These are phyloP conservation scores for Hemistola chrysoprasaria DNA, from an alignment of 2,888 invertebrate genomes.

Conservation along the genomic window DNA sequence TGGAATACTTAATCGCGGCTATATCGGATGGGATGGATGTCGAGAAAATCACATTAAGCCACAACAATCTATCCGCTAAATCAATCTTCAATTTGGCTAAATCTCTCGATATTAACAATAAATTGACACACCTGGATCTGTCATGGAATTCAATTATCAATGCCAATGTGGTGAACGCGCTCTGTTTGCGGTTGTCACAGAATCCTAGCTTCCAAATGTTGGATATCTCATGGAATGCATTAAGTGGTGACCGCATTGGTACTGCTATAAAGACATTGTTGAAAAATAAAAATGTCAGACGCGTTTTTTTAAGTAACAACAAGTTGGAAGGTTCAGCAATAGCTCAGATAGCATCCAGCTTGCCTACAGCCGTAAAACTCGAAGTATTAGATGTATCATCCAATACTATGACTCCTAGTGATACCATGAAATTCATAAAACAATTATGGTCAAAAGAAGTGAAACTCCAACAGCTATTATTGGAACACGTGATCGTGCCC, in stretches of 20 bases:
- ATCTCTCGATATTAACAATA: slow-evolving; percentile 50
- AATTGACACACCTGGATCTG: slow-evolving; percentile 49
- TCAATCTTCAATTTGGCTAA: slow-evolving; percentile 40
- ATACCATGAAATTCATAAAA: slow-evolving; percentile 41
- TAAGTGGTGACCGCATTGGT: slow-evolving; percentile 41
- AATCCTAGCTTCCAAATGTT: slow-evolving; percentile 43
- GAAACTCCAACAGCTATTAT: slow-evolving; percentile 42
- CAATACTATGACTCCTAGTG: slow-evolving; percentile 49
- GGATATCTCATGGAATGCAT: slow-evolving; percentile 55
- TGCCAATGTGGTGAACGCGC: slow-evolving; percentile 32
- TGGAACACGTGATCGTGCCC: slow-evolving; percentile 52
- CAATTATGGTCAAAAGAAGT: slow-evolving; percentile 38
- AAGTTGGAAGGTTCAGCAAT: slow-evolving; percentile 43
- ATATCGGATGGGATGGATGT: slow-evolving; percentile 43
- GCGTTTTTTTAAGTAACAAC: slow-evolving; percentile 53
- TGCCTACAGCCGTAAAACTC: slow-evolving; percentile 44
- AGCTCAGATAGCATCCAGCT: slow-evolving; percentile 25
- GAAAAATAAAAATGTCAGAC: slow-evolving; percentile 36
- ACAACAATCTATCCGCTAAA: slow-evolving; percentile 49
- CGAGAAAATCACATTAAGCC: slow-evolving; percentile 44
- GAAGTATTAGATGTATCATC: slow-evolving; percentile 48
- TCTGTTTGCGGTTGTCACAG: slow-evolving; percentile 44
- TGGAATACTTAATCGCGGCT: slow-evolving; percentile 41
- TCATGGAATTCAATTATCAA: slow-evolving; percentile 55
- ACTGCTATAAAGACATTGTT: slow-evolving; percentile 39